Percentiles rank a stretch among this genome's conserved stretches.
Conservation (phyloP, 2,888 invertebrate genomes). For the Leucophenga maculata region DNA sequence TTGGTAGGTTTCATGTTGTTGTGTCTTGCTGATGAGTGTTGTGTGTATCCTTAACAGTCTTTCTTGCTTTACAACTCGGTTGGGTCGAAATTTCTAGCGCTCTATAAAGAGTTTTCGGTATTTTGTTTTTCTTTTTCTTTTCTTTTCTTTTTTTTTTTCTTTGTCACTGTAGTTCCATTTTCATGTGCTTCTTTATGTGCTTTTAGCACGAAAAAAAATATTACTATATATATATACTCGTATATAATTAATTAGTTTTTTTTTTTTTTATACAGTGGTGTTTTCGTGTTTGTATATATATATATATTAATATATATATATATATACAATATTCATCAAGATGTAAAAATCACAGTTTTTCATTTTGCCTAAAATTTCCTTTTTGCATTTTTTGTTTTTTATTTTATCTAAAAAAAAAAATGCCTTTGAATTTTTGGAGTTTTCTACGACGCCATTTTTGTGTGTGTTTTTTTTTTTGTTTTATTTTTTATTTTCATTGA, state of each 20-base stretch:
- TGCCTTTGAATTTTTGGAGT: not conserved
- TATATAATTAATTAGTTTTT: not conserved
- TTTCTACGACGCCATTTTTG: not conserved
- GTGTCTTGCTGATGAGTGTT: constrained; percentile 22
- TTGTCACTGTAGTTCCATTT: not conserved
- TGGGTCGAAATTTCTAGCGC: constrained; percentile 13
- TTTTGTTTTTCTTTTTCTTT: not conserved
- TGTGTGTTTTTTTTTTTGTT: not conserved
- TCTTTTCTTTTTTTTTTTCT: not conserved
- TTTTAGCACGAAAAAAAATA: constrained; percentile 19
- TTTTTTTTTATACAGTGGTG: not conserved
- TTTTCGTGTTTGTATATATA: not conserved
- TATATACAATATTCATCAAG: constrained; percentile 17
- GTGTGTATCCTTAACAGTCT: constrained; percentile 45
- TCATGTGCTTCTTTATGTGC: not conserved
- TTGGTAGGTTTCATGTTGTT: constrained; percentile 7
- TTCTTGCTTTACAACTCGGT: constrained; percentile 40
- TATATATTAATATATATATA: constrained; percentile 4
- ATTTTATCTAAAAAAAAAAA: constrained; percentile 8
- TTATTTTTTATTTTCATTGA: constrained; percentile 32
- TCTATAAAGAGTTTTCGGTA: not conserved
- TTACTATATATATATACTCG: not conserved
- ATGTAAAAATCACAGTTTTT: constrained; percentile 68
- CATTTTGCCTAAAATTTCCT: constrained; percentile 62
- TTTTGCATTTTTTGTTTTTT: constrained; percentile 23